These are phyloP conservation scores for Eristalis pertinax DNA, from an alignment of 2,888 invertebrate species.

Conservation along the genomic window DNA sequence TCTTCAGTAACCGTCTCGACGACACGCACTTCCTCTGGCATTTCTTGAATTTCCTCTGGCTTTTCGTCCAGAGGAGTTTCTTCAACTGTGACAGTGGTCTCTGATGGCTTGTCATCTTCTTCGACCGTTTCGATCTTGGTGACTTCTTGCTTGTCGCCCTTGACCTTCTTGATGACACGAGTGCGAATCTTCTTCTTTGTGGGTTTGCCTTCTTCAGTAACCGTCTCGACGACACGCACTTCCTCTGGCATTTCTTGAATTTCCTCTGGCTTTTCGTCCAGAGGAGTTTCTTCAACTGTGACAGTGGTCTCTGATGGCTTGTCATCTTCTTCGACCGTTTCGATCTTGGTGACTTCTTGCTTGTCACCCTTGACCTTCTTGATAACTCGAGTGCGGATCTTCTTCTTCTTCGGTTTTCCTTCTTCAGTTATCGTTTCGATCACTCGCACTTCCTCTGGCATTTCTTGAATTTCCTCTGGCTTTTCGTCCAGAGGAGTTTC, in stretches of 20 bases:
- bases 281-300: slow-evolving; percentile 73
- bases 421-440: slow-evolving; percentile 63
- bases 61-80: slow-evolving; percentile 63
- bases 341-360: slow-evolving; percentile 76
- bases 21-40: slow-evolving; percentile 59
- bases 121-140: slow-evolving; percentile 80
- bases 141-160: slow-evolving; percentile 76
- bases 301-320: slow-evolving; percentile 78
- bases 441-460: slow-evolving; percentile 76
- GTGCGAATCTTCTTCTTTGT: slow-evolving; percentile 77
- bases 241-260: slow-evolving; percentile 69
- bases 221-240: slow-evolving; percentile 76
- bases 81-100: slow-evolving; percentile 75
- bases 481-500: slow-evolving; percentile 67
- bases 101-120: slow-evolving; percentile 78
- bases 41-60: slow-evolving; percentile 73
- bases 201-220: slow-evolving; percentile 73
- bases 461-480: slow-evolving; percentile 74
- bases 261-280: slow-evolving; percentile 70
- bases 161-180: slow-evolving; percentile 78
- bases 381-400: slow-evolving; percentile 76
- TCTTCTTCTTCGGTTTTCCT: slow-evolving; percentile 75
- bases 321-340: slow-evolving; percentile 77
- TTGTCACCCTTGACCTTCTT: slow-evolving; percentile 75
- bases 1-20: slow-evolving; percentile 11